Evolutionary conservation across 2,888 invertebrate species (phyloP), one percentile per base, ranked within the genome.

Genomic region (Tipula lateralis): DNA sequence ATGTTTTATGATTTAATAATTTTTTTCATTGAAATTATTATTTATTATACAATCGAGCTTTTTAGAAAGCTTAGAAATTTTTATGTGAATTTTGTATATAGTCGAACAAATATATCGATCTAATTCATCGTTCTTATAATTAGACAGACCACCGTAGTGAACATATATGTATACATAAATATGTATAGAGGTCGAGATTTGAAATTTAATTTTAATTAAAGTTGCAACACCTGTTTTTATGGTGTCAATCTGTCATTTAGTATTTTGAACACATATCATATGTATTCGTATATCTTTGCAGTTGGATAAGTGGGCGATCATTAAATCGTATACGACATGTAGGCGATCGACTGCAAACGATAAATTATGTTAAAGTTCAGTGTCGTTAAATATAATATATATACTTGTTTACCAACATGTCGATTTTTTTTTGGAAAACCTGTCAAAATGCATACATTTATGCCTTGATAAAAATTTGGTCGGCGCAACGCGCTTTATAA

Each of bases 1-100:
- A 66, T 66, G 24, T 66, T 66, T 66, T 66, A 66, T 66, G 66
- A 66, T 66, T 66, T 66, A 66, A 66, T 66, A 66, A 44, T 44
- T 44, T 44, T 6, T 44, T 44, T 44, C n/a, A n/a, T 44, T 44
- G 5, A 36, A 36, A 2, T 36, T 16, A 2, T 44, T 44, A 16
- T 44, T 44, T 44, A 1, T 66, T 66, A 50, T 50, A 19, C 44
- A 50, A 50, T 16, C 16, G 16, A 6, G n/a, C n/a, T 66, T 24
- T 66, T 66, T 66, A 66, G 66, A 66, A 66, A 66, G 66, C 24
- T 24, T 19, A 66, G 66, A 66, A 66, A 66, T 66, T 66, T 66
- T 1, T 66, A 19, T 66, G 66, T 66, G 66, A 66, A 66, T 19
- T 66, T 66, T 44, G 2, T 44, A 16, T 44, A n/a, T 24, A 66